Percentiles rank a stretch among this genome's conserved stretches.
Evolutionary conservation across 2,113 vertebrate species (phyloP).

Genomic region (Trogon surrucura): DNA sequence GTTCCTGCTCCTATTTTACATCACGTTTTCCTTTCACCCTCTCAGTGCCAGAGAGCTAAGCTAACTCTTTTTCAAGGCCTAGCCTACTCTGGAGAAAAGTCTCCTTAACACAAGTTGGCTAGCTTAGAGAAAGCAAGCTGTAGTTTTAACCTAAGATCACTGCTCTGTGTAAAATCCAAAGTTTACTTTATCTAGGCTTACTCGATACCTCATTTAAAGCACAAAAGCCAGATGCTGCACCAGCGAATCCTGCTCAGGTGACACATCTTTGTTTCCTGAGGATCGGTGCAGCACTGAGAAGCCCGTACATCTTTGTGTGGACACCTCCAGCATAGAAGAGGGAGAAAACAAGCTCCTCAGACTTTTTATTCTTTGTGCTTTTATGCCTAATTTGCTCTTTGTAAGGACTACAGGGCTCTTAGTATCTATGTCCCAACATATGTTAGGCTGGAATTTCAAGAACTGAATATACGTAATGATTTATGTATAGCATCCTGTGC

Average conservation of each 20-base stretch:
- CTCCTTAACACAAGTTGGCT: background rate
- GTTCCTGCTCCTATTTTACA: background rate
- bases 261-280: background rate
- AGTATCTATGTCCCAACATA: background rate
- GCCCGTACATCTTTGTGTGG: background rate
- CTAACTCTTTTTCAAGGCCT: background rate
- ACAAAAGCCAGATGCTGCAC: background rate
- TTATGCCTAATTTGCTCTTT: background rate
- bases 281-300: background rate
- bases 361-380: background rate
- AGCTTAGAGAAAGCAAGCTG: background rate
- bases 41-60: fast-evolving
- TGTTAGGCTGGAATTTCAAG: background rate
- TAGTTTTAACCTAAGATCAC: background rate
- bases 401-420: background rate
- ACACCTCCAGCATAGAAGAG: background rate
- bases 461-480: background rate
- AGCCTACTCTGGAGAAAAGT: background rate
- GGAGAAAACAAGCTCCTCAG: background rate
- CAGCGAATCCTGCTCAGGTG: background rate
- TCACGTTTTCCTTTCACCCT: background rate
- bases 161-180: background rate
- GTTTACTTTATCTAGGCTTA: background rate
- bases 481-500: background rate
- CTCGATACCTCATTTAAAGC: background rate